Evolutionary conservation across 1,140 invertebrate genomes (phyloP).

Genomic region (Ips nitidus): DNA sequence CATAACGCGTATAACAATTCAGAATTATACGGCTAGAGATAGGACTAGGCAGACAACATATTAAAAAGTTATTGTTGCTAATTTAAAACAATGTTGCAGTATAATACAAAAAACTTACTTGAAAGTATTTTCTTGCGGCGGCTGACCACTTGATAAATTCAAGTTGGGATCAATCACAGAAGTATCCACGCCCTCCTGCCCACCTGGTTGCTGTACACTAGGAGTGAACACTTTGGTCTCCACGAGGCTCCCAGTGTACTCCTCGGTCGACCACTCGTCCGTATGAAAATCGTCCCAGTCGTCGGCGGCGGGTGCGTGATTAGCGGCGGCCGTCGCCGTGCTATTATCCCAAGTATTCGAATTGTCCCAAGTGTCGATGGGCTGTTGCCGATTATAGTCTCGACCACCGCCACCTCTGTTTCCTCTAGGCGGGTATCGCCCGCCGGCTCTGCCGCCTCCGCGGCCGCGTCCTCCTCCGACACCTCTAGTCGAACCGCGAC

Average conservation of each 20-base stretch:
- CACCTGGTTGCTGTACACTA: conserved; percentile 55
- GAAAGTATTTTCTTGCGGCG: conserved; percentile 24
- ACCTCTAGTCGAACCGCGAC: conserved; percentile 59
- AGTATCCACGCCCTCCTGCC: conserved; percentile 40
- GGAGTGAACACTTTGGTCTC: conserved; percentile 94
- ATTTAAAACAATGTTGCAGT: too few relatives aligned
- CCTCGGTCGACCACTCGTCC: conserved; percentile 94
- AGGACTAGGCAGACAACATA: too few relatives aligned
- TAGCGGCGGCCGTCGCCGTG: conserved; percentile 35
- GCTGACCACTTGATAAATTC: conserved; percentile 6
- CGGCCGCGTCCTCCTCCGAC: conserved; percentile 59
- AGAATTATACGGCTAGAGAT: too few relatives aligned
- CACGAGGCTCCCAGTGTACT: conserved; percentile 88
- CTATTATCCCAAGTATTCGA: conserved; percentile 47
- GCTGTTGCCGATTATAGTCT: conserved; percentile 51
- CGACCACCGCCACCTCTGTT: conserved; percentile 52
- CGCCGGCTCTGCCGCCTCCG: conserved; percentile 58
- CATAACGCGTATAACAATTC: too few relatives aligned
- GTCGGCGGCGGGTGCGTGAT: conserved; percentile 27
- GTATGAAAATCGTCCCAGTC: conserved; percentile 56
- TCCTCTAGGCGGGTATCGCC: conserved; percentile 42
- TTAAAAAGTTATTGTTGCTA: too few relatives aligned
- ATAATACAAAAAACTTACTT: conserved; percentile 11
- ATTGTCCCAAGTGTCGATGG: conserved; percentile 58
- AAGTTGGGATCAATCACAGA: too few relatives aligned